Base-by-base conservation (phyloP, 2,797 vertebrate species). In the Pseudotriccus pelzelni region DNA sequence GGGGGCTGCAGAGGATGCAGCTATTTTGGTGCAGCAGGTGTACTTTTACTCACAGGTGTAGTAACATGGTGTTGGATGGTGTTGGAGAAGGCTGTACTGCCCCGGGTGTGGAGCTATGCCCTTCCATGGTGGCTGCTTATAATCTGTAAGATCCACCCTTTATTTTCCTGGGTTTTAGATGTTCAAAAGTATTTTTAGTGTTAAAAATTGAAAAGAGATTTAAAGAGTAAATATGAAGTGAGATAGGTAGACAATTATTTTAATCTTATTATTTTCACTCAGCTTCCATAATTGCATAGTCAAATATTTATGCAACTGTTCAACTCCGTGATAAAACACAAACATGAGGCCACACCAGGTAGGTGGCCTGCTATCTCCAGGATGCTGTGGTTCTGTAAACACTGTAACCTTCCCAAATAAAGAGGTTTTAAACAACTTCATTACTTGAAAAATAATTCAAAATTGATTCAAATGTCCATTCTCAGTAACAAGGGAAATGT, bases 271-370 rank as follows among this genome's bases (percentile, higher is more conserved):
- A 62, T 0, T 74, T 86, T 94, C 64, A n/a, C 25, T 74, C n/a
- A 22, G 36, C 50, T 79, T 78, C 74, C 34, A 7, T 81, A 86
- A 66, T 67, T 66, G 39, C 43, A 12, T 34, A 53, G 67, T 96
- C 82, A 92, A 94, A 85, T 69, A 30, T 87, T 91, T 89, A 56
- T 86, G 89, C 63, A 84, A 77, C 66, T 59, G 32, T 76, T 94
- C 70, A 94, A 62, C 43, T 89, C 55, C 9, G 1, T 46, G 50
- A 66, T 93, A 77, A 82, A 94, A 41, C 28, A 63, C 49, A 49
- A 78, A 36, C 5, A 6, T 7, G 4, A 25, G 74, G 46, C 74
- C 75, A 50, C 95, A 28, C 95, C 59, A 5, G 47, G 56, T 63
- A 79, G 56, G 19, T 75, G 64, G 14, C 82, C 78, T 84, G 50